Conservation (phyloP, 1,140 invertebrate genomes). For the Drosophila nebulosa region DNA sequence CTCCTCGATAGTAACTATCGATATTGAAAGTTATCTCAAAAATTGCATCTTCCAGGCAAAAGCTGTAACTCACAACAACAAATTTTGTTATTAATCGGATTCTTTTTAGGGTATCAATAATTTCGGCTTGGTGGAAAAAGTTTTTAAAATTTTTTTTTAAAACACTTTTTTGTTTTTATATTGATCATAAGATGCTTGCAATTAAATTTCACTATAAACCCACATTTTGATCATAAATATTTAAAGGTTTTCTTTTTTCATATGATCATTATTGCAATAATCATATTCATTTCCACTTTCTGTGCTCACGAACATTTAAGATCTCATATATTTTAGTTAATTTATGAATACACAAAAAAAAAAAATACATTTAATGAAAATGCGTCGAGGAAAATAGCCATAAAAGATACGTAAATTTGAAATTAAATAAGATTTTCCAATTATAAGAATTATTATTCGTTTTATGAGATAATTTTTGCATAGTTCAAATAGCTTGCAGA, state of each 20-base stretch:
- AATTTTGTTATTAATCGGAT: no score
- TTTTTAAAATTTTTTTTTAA: not conserved
- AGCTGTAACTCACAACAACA: no score
- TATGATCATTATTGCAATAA: not conserved
- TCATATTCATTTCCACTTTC: not conserved
- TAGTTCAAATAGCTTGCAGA: no score
- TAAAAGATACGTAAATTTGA: not conserved
- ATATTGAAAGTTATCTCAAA: no score
- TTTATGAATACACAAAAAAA: not conserved
- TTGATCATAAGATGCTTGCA: not conserved
- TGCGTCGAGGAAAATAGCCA: not conserved
- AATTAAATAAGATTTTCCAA: not conserved
- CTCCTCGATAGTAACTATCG: no score
- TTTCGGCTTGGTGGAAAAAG: not conserved
- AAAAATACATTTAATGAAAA: not conserved
- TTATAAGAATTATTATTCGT: not conserved
- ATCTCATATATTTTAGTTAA: no score
- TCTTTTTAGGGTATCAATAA: slow-evolving; percentile 20
- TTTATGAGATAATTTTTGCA: not conserved
- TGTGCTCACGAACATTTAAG: slow-evolving; percentile 1
- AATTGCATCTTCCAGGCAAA: no score
- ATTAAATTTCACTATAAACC: slow-evolving; percentile 36
- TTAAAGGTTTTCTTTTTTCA: not conserved
- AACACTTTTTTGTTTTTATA: not conserved
- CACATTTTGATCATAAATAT: slow-evolving; percentile 42